Base-by-base conservation (phyloP, 2,113 vertebrate genomes). In the Microcebus ravelobensis region DNA sequence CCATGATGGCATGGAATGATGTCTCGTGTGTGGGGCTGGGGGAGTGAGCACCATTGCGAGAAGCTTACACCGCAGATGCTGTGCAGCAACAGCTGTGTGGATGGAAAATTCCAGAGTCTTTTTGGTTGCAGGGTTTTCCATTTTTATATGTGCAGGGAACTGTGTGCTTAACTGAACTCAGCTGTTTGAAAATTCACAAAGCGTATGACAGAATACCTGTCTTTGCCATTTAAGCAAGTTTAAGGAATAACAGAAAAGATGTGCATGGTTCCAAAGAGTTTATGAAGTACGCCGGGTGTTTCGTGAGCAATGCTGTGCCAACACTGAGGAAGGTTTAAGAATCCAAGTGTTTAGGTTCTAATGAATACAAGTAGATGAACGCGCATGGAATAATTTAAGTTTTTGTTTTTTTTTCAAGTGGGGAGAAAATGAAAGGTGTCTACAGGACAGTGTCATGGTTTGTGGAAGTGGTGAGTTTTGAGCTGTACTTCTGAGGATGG, bases 31-130 rank as follows among this genome's bases (percentile, higher is more conserved):
- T 92, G 87, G 48, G 59, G 55, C 21, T 5, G 59, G 73, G 87
- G 63, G 63, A 55, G 27, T 45, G 71, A 84, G 45, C 73, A 36
- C 80, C 68, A 17, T 25, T 14, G 50, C 55, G 92, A 81, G 45
- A 74, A 25, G 39, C 34, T 83, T 23, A 48, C 10, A 83, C 34
- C 34, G 48, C 27, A 45, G 63, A 84, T 36, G 1, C 63, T 11
- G 11, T 34, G 81, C 29, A 34, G 91, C 96, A 67, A 80, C 88
- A 90, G 96, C 96, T 92, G 97, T 23, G 61, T 76, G 89, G 57
- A 92, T 70, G 88, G 97, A 97, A 97, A 92, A 87, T 96, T 90
- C 97, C 81, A 27, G 68, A 65, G 87, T 25, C 67, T 57, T 42
- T 87, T 79, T 79, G 52, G 39, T 92, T 83, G 57, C 63, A 3